Evolutionary conservation across 2,888 invertebrate species (phyloP).

Genomic region (Digitonthophagus gazella): DNA sequence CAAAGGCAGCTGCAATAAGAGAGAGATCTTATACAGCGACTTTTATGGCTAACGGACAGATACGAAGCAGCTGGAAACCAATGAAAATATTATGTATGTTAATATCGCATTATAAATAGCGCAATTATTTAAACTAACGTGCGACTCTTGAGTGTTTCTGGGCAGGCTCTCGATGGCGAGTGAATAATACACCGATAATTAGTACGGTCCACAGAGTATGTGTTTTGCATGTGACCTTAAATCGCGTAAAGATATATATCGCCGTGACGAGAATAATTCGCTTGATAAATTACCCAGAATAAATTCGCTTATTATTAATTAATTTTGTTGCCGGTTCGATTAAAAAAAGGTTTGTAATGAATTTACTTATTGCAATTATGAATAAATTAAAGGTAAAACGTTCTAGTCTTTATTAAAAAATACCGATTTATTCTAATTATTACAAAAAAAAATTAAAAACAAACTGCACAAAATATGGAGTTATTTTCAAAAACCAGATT

Average conservation of each 20-base stretch:
- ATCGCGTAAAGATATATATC: not conserved
- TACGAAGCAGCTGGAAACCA: not conserved
- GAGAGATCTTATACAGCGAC: not conserved
- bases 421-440: too few species aligned
- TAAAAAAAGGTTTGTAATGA: too few species aligned
- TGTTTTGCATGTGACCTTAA: not conserved
- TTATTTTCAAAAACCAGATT: too few species aligned
- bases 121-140: conserved; percentile 13
- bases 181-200: not conserved
- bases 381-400: too few species aligned
- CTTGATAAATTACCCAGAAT: not conserved
- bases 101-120: conserved; percentile 11
- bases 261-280: not conserved
- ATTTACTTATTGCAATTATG: too few species aligned
- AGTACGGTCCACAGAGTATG: not conserved
- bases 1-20: not conserved
- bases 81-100: conserved; percentile 4
- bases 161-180: not conserved
- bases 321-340: not conserved
- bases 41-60: not conserved
- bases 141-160: conserved; percentile 4
- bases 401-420: too few species aligned
- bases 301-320: not conserved
- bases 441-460: too few species aligned
- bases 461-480: too few species aligned